Evolutionary conservation across 1,140 invertebrate genomes (phyloP), one percentile per base, ranked within the genome.

Genomic region (Ceratina calcarata): DNA sequence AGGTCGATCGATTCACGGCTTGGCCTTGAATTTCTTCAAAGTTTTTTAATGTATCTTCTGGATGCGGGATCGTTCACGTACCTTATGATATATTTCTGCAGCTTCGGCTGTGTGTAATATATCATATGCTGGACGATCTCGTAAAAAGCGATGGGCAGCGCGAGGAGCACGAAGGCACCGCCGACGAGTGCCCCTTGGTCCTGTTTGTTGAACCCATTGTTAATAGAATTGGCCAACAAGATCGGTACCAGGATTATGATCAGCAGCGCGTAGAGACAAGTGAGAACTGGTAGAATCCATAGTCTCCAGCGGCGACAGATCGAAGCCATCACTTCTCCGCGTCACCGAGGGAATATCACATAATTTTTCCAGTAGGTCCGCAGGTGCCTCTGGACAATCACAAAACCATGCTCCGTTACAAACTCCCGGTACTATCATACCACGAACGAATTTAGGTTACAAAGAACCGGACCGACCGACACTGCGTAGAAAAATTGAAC

Each of bases 31-130:
- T 0, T 2, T 27, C 7, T 65, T 1, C 37, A 45, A 45, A 6
- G 37, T 45, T 45, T 45, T 45, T 45, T 6, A 10, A 45, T 6
- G 37, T 10, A 45, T 45, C 37, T 0, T 6, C 7, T 6, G 37
- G 8, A 45, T 4, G 27, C 2, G 27, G 27, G 27, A 4, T 32
- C 27, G 4, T 16, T 57, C 49, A n/a, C 60, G 37, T 16, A 97
- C 97, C 97, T 96, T 76, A 98, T 98, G 75, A 99, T 98, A 92
- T 98, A 97, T 93, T 98, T 98, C 87, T 99, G 98, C 80, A 99
- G 93, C 89, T 95, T 96, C 27, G 98, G 98, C 90, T 98, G 97
- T 0, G 97, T 98, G 88, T 98, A 99, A 92, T 99, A 96, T 73
- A 98, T 96, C 88, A 99, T 95, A 94, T 99, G 98, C 91, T 98